Evolutionary conservation across 2,113 vertebrate species (phyloP).

Genomic region (Cyanoderma ruficeps): DNA sequence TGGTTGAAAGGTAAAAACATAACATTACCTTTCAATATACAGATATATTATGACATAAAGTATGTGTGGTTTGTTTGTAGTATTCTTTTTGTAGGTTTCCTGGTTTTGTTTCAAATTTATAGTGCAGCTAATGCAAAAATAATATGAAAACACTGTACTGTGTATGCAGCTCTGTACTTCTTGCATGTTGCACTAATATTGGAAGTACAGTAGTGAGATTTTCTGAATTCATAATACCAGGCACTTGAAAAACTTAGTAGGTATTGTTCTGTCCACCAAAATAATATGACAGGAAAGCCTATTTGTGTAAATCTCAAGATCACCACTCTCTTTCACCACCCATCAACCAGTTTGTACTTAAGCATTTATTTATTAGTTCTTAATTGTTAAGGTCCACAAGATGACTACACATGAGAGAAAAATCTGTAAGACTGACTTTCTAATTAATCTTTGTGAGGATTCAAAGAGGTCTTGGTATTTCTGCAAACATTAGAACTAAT

Average conservation of each 20-base stretch:
- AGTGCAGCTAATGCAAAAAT: background rate
- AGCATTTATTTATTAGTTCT: conserved; percentile 79
- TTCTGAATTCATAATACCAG: conserved; percentile 31
- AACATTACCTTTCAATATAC: background rate
- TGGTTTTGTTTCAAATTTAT: background rate
- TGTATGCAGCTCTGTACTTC: background rate
- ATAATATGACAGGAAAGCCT: conserved; percentile 58
- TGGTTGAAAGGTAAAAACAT: background rate
- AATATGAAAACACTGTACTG: background rate
- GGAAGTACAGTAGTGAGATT: background rate
- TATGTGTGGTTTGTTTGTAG: background rate
- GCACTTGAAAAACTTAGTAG: conserved; percentile 51
- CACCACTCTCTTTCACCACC: conserved; percentile 70
- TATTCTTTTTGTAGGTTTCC: background rate
- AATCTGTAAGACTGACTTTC: conserved; percentile 70
- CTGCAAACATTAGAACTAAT: conserved; percentile 66
- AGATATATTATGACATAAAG: background rate
- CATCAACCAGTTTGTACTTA: conserved; percentile 74
- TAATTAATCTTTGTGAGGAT: conserved; percentile 76
- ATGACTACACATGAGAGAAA: conserved; percentile 77
- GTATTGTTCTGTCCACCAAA: conserved; percentile 67
- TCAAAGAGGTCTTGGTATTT: conserved; percentile 70
- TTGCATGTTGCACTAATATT: background rate
- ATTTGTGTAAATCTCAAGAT: conserved; percentile 64
- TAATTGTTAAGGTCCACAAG: conserved; percentile 71